Evolutionary conservation across 92 coral and sea anemone genomes (phyloP), one percentile per base, ranked within the genome.

Genomic region (Muricea muricata): DNA sequence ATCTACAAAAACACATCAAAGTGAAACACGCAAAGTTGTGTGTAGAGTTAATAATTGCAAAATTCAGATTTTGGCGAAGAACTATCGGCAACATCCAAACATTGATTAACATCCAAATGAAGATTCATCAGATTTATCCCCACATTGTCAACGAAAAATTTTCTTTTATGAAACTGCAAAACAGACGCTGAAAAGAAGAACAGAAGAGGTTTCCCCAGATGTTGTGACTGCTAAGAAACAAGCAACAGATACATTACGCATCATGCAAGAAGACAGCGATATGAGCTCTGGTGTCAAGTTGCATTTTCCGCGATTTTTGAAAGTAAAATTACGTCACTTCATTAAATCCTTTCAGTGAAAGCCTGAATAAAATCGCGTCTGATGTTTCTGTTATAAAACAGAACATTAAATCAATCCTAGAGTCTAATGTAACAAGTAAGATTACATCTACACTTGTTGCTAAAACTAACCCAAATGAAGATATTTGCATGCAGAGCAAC

Each of bases 91-190:
- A n/a, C n/a, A n/a, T n/a, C n/a, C n/a, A n/a, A n/a, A n/a, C n/a
- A n/a, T n/a, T n/a, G n/a, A n/a, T n/a, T n/a, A n/a, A n/a, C n/a
- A n/a, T n/a, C n/a, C 52, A 45, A 7, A 45, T 7, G 58, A 50
- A 50, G 17, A 50, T 50, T 50, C 13, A 1, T 67, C 15, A 26
- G 74, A 67, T 12, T 32, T 67, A 20, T 67, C 74, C 17, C 74
- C 74, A 67, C 42, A 67, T 67, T 42, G 74, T 33, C 74, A 67
- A 67, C 30, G 45, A 67, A 67, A 67, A 46, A 28, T 67, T 29
- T 30, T 18, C 45, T 67, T 67, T 67, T 67, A 1, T 67, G 42
- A 11, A 7, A 33, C 23, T 13, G 45, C 42, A 67, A 67, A 67
- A 67, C 74, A 67, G 33, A 28, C 74, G 42, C 33, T 67, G 42